Evolutionary conservation across 2,888 invertebrate genomes (phyloP).

Genomic region (Eulithis prunata): DNA sequence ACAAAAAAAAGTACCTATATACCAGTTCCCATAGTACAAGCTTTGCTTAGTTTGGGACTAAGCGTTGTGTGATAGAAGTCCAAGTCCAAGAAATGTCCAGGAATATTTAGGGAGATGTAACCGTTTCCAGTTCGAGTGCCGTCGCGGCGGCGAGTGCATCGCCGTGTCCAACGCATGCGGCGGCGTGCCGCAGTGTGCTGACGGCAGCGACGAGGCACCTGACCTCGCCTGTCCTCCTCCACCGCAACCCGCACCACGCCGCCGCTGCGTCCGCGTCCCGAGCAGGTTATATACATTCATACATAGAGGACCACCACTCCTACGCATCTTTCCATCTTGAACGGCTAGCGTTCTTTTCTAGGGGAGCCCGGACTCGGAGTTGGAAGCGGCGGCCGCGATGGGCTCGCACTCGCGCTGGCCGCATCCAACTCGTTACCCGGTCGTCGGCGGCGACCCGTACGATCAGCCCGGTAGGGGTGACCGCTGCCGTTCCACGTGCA

Average conservation of each 20-base stretch:
- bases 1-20: no score
- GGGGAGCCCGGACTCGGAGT: slow-evolving; percentile 16
- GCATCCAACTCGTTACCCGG: slow-evolving; percentile 62
- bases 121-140: slow-evolving; percentile 95
- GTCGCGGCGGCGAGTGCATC: slow-evolving; percentile 94
- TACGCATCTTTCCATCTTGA: no score
- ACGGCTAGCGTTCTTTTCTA: background rate
- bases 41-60: no score
- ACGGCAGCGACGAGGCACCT: slow-evolving; percentile 95
- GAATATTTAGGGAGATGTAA: slow-evolving; percentile 84
- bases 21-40: no score
- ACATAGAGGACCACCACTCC: no score
- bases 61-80: no score
- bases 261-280: slow-evolving; percentile 28
- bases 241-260: slow-evolving; percentile 59
- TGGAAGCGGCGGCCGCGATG: slow-evolving; percentile 30
- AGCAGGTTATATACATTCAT: slow-evolving; percentile 27
- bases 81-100: no score
- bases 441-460: slow-evolving; percentile 12
- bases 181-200: slow-evolving; percentile 95
- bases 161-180: slow-evolving; percentile 98
- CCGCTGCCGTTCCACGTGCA: no score
- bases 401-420: slow-evolving; percentile 60
- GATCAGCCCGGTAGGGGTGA: background rate
- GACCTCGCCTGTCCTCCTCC: slow-evolving; percentile 90